These are phyloP conservation scores for Pentamera pediparva DNA, from an alignment of 53 echinoderm and acorn worm genomes.

Conservation along the genomic window DNA sequence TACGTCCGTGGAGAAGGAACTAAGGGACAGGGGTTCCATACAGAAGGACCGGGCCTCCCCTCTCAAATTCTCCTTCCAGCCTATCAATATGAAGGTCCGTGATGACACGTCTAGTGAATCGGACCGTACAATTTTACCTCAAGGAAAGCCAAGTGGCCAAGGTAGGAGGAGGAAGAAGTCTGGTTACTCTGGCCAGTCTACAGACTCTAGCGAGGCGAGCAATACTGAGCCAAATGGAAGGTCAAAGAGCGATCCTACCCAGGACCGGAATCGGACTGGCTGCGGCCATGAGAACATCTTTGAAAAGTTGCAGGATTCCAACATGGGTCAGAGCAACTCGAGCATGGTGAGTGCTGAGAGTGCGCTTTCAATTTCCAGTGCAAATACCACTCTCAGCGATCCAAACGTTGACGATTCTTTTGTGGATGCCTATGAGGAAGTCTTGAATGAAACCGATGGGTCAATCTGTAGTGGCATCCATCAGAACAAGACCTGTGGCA, in stretches of 20 bases:
- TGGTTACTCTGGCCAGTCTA: slow-evolving; percentile 28
- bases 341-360: slow-evolving; percentile 80
- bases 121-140: slow-evolving; percentile 26
- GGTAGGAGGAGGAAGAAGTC: slow-evolving; percentile 62
- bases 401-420: slow-evolving; percentile 69
- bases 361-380: slow-evolving; percentile 82
- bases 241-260: slow-evolving; percentile 94
- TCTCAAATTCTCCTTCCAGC: slow-evolving; percentile 22
- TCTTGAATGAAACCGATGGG: slow-evolving; percentile 66
- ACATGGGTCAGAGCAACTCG: slow-evolving; percentile 47
- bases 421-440: slow-evolving; percentile 65
- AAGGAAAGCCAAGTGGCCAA: neutral
- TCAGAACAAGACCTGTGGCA: slow-evolving; percentile 64
- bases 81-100: slow-evolving; percentile 20
- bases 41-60: neutral
- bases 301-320: slow-evolving; percentile 18
- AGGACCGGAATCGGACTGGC: slow-evolving; percentile 69
- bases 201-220: slow-evolving; percentile 40
- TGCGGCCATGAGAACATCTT: slow-evolving; percentile 40
- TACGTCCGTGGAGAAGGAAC: slow-evolving; percentile 12
- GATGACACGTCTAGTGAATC: slow-evolving; percentile 23
- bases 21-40: neutral
- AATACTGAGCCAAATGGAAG: slow-evolving; percentile 47
- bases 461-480: slow-evolving; percentile 61
- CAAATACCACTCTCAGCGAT: slow-evolving; percentile 90